phyloP scores from a whole-genome alignment of 2,113 vertebrate species.

The Nerophis lumbriciformis region DNA sequence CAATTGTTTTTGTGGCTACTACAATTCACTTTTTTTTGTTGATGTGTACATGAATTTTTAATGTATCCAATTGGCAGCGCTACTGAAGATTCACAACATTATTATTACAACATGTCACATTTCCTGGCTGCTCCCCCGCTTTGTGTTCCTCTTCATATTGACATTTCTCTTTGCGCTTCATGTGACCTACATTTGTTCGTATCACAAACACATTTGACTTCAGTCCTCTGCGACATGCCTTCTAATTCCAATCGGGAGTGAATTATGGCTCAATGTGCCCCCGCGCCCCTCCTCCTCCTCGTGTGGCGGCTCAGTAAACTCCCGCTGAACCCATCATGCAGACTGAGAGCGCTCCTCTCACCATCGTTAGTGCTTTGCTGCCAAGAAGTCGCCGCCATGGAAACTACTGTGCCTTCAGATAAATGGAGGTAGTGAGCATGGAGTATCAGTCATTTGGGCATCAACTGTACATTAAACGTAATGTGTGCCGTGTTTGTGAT shows the following conservation, averaged over 20 bases:
- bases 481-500: no score
- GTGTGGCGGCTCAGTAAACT: constrained; percentile 55
- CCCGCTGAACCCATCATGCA: constrained; percentile 58
- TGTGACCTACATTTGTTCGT: constrained; percentile 7
- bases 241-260: constrained; percentile 14
- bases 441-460: constrained; percentile 30
- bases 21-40: no score
- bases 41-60: background rate
- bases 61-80: background rate
- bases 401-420: constrained; percentile 48
- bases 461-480: constrained; percentile 10
- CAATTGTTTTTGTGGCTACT: no score
- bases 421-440: constrained; percentile 26
- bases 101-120: background rate
- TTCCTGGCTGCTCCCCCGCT: background rate
- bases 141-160: background rate
- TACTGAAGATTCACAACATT: no score
- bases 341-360: constrained; percentile 36
- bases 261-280: constrained; percentile 1
- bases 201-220: constrained; percentile 14
- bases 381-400: constrained; percentile 55
- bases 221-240: constrained; percentile 1
- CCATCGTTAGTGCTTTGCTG: constrained; percentile 54
- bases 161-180: background rate
- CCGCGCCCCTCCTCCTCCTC: background rate